Percentiles rank a stretch among this genome's conserved stretches.
phyloP scores from a whole-genome alignment of 2,888 invertebrate species.

The Anodontia alba region DNA sequence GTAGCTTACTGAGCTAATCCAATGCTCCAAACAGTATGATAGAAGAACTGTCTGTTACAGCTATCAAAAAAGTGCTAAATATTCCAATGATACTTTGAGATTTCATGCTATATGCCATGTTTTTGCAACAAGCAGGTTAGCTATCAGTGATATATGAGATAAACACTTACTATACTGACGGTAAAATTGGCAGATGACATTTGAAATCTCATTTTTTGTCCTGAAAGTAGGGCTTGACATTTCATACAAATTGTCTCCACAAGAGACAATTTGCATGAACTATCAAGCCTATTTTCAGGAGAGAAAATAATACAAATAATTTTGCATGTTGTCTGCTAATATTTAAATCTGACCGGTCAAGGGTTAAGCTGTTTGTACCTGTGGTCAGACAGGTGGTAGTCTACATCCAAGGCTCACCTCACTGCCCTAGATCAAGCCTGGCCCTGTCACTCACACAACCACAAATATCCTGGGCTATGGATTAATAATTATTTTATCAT shows the following conservation, averaged over 20 bases:
- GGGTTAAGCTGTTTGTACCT: neutral
- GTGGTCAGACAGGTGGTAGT: neutral
- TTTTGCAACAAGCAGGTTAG: neutral
- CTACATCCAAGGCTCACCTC: neutral
- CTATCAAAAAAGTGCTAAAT: neutral
- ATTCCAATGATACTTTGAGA: neutral
- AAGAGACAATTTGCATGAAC: too few species aligned
- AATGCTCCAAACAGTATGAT: neutral
- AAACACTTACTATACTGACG: neutral
- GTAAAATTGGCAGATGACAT: too few species aligned
- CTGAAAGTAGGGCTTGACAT: too few species aligned
- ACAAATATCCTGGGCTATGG: neutral
- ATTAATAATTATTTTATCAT: constrained; percentile 3
- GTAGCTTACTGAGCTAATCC: too few species aligned
- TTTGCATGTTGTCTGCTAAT: too few species aligned
- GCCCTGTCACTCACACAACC: neutral
- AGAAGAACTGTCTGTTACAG: neutral
- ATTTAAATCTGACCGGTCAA: too few species aligned
- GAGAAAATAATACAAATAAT: too few species aligned
- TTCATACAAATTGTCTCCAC: too few species aligned
- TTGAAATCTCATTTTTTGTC: too few species aligned
- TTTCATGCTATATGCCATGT: neutral
- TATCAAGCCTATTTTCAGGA: too few species aligned
- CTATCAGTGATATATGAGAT: neutral
- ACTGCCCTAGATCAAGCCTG: neutral